Evolutionary conservation across 2,888 invertebrate species (phyloP), one percentile per base, ranked within the genome.

Genomic region (Caenorhabditis angaria): DNA sequence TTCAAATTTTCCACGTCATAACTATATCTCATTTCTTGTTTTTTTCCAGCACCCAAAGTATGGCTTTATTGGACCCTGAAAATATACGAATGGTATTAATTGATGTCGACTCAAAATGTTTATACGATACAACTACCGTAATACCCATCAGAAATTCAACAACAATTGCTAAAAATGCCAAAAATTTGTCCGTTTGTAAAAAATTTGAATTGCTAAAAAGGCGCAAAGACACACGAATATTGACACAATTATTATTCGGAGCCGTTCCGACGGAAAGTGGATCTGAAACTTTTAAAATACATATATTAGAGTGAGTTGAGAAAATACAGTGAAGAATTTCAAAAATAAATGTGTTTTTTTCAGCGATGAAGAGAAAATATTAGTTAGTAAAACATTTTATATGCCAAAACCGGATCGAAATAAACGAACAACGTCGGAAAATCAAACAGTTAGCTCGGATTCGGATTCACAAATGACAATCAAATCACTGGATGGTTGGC

Each of bases 231-330:
- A 61, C 67, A n/a, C 24, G 29, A 25, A 68, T 59, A 24, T 28
- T 78, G 20, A 61, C 66, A 3, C 59, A 81, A 48, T 78, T 85
- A 77, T 59, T 85, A 24, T 85, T 85, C 61, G 83, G 84, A 0
- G 73, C 82, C 0, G 77, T 82, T 55, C 73, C 82, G 4, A 73
- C 68, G 5, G 41, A 74, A 4, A 71, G 67, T 8, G 73, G 70
- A 12, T 62, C 63, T 2, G 83, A 79, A n/a, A 77, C 83, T 10
- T 65, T 85, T 47, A 80, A 85, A 59, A 77, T 85, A 28, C 85
- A 85, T 64, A 71, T 81, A 1, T 55, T 82, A 1, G 70, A 65
- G 82, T 84, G 66, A 61, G 72, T 24, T 53, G 48, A 22, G 48
- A 32, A 61, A 20, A 28, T 18, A 35, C 53, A 27, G 14, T 57